These are phyloP conservation scores for Scaptodrosophila lebanonensis DNA, from an alignment of 1,140 invertebrate genomes.

Conservation along the genomic window DNA sequence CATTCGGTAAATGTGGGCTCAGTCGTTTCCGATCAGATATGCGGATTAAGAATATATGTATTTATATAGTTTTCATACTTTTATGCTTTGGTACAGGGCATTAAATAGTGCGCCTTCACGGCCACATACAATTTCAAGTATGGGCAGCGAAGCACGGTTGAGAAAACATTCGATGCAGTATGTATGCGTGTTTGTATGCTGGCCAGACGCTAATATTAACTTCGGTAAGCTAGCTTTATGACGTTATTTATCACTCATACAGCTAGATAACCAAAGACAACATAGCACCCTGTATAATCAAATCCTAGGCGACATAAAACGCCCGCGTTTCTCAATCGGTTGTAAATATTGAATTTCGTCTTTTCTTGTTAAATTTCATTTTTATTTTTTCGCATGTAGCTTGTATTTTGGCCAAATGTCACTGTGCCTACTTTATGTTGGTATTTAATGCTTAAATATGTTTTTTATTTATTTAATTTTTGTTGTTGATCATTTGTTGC, in stretches of 20 bases:
- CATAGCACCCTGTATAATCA: constrained; percentile 73
- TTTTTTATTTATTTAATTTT: background rate
- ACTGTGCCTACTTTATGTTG: too few species aligned
- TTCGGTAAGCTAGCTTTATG: constrained; percentile 78
- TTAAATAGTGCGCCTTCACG: too few species aligned
- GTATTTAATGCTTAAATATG: constrained; percentile 21
- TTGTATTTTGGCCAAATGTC: too few species aligned
- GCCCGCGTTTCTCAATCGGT: constrained; percentile 7
- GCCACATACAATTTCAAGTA: constrained; percentile 24
- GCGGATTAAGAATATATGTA: too few species aligned
- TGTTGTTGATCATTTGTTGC: background rate
- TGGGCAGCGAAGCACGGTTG: constrained; percentile 9
- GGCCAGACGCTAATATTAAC: constrained; percentile 76
- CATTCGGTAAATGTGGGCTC: too few species aligned
- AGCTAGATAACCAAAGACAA: constrained; percentile 78
- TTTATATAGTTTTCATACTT: too few species aligned
- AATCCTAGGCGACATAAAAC: too few species aligned
- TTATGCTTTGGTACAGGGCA: too few species aligned
- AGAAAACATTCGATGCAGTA: too few species aligned
- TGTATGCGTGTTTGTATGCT: constrained; percentile 23
- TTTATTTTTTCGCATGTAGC: too few species aligned
- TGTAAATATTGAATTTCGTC: constrained; percentile 9
- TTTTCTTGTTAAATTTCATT: background rate
- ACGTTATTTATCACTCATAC: constrained; percentile 78
- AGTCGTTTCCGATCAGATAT: too few species aligned